phyloP scores from a whole-genome alignment of 2,888 invertebrate genomes.

The Watsonalla binaria region DNA sequence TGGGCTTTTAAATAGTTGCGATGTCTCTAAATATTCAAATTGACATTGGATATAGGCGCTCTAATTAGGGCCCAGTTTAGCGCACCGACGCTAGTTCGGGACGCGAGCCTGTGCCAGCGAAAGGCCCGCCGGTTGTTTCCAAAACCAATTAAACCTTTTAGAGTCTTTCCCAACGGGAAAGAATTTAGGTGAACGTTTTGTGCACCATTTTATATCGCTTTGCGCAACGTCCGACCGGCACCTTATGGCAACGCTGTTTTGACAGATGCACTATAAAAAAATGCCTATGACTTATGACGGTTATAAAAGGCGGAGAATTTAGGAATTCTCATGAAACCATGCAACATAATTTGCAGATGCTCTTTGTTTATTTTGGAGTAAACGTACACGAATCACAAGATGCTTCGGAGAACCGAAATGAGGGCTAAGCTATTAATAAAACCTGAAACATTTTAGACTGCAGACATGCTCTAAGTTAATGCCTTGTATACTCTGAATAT shows the following conservation, averaged over 20 bases:
- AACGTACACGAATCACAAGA: neutral
- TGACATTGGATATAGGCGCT: neutral
- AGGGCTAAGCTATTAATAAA: neutral
- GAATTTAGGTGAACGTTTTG: conserved; percentile 46
- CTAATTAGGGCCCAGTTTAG: conserved; percentile 23
- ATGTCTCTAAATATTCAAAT: neutral
- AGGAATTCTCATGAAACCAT: conserved; percentile 28
- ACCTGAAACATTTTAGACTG: neutral
- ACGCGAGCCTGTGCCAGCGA: neutral
- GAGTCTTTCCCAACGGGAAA: conserved; percentile 28
- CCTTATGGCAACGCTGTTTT: conserved; percentile 42
- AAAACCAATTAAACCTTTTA: conserved; percentile 62
- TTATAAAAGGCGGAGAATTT: conserved; percentile 36
- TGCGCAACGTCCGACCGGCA: conserved; percentile 20
- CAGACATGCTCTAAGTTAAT: no score
- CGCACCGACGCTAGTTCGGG: neutral
- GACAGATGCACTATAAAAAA: conserved; percentile 60
- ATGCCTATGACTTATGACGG: conserved; percentile 44
- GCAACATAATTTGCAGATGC: conserved; percentile 32
- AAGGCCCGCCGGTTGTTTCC: conserved; percentile 38
- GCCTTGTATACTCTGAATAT: no score
- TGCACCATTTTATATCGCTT: conserved; percentile 29
- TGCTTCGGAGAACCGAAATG: neutral
- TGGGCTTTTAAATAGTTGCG: neutral
- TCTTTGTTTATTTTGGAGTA: neutral